A percentile compares a stretch with the other conserved stretches of the same genome.
These are phyloP conservation scores for Salpingus planirostris DNA, from an alignment of 2,888 invertebrate genomes.

Conservation along the genomic window DNA sequence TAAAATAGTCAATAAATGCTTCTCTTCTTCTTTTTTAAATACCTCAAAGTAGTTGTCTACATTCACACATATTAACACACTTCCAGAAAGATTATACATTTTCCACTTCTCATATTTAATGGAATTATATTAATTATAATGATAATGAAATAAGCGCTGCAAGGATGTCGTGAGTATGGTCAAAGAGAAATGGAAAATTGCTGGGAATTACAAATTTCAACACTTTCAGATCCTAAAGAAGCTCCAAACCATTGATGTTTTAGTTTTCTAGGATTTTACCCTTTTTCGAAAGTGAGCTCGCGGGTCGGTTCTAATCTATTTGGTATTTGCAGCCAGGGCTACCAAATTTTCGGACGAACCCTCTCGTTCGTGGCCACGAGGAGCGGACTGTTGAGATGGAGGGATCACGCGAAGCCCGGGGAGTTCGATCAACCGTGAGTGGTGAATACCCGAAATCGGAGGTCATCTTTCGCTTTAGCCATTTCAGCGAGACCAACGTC, in stretches of 20 bases:
- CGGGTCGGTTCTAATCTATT: conserved; percentile 4
- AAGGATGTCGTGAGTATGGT: too few relatives aligned
- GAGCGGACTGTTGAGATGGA: conserved; percentile 83
- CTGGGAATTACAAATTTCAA: too few relatives aligned
- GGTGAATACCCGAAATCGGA: conserved; percentile 1
- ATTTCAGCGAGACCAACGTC: conserved; percentile 71
- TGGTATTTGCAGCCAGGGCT: conserved; percentile 69
- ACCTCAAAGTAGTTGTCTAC: too few relatives aligned
- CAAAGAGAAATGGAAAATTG: not conserved
- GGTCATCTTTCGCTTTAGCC: conserved; percentile 43
- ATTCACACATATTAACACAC: too few relatives aligned
- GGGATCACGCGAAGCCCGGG: conserved; percentile 50
- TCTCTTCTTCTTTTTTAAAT: too few relatives aligned
- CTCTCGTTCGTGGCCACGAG: conserved; percentile 84
- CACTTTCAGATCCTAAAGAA: too few relatives aligned
- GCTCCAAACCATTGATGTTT: not conserved
- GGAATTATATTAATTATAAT: too few relatives aligned
- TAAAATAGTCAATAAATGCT: conserved; percentile 1
- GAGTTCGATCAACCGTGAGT: conserved; percentile 58
- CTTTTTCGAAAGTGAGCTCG: conserved; percentile 4
- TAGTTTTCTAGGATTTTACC: too few relatives aligned
- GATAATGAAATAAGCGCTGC: too few relatives aligned
- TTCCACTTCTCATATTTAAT: too few relatives aligned
- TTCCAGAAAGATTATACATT: too few relatives aligned
- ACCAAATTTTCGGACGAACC: conserved; percentile 76